Evolutionary conservation across 2,113 vertebrate genomes (phyloP).

Genomic region (Callaeas wilsoni): DNA sequence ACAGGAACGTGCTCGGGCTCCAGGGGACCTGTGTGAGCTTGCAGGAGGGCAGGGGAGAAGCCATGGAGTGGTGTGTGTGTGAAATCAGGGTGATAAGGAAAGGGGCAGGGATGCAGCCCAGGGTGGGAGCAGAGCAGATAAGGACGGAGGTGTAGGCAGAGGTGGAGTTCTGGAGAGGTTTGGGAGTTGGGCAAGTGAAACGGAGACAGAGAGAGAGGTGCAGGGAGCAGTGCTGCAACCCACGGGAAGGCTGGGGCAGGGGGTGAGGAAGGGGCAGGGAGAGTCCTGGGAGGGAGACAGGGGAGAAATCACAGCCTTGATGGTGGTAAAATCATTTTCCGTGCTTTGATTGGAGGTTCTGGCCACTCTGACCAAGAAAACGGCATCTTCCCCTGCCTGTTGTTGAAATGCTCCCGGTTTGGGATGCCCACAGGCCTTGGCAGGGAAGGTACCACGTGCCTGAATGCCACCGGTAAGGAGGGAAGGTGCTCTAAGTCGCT

Average conservation of each 20-base stretch:
- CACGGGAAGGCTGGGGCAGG: neutral
- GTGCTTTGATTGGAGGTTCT: neutral
- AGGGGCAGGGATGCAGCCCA: constrained; percentile 44
- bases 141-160: constrained; percentile 43
- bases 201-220: neutral
- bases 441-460: neutral
- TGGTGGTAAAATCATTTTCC: neutral
- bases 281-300: neutral
- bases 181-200: constrained; percentile 50
- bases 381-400: neutral
- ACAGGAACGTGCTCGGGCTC: neutral
- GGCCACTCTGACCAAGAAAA: neutral
- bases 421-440: neutral
- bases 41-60: constrained; percentile 38
- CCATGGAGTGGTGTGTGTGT: neutral
- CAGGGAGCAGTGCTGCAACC: neutral
- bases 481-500: fast-evolving
- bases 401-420: neutral
- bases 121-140: constrained; percentile 52
- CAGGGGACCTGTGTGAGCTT: constrained; percentile 33
- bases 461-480: too few species aligned
- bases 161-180: constrained; percentile 49
- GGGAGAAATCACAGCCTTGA: neutral
- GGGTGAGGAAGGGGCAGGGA: neutral
- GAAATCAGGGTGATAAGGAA: constrained; percentile 50